Conservation (phyloP, 2,113 vertebrate genomes). For the Misgurnus anguillicaudatus region DNA sequence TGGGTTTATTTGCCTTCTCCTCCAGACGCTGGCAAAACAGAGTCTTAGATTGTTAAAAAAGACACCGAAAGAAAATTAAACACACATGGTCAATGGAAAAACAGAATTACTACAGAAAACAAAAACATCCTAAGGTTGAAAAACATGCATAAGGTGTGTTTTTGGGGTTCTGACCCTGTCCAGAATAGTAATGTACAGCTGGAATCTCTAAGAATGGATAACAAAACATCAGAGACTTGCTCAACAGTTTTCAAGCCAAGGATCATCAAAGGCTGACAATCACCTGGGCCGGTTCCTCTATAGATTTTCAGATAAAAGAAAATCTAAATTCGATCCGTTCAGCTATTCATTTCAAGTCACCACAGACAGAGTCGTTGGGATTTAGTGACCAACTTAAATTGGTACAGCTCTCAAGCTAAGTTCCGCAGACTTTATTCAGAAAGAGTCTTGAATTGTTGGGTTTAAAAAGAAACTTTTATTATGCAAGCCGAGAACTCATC, state of each 20-base stretch:
- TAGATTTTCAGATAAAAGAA: conserved; percentile 12
- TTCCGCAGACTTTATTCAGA: background rate
- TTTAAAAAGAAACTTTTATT: background rate
- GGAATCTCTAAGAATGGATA: conserved; percentile 12
- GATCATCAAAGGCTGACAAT: conserved; percentile 6
- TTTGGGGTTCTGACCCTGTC: conserved; percentile 12
- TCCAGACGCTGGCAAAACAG: conserved; percentile 19
- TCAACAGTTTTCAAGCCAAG: conserved; percentile 9
- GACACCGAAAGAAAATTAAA: conserved; percentile 20
- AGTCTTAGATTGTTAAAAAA: background rate
- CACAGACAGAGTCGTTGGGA: background rate
- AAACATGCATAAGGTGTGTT: conserved; percentile 21
- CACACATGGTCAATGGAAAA: conserved; percentile 34
- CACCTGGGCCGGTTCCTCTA: background rate
- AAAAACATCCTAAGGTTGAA: conserved; percentile 5
- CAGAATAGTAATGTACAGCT: conserved; percentile 10
- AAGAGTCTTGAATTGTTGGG: background rate
- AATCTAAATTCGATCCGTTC: background rate
- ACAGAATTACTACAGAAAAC: conserved; percentile 23
- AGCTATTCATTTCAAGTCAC: conserved; percentile 19
- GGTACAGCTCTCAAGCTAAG: background rate
- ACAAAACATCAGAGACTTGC: background rate
- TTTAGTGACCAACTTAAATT: background rate
- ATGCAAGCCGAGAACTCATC: conserved; percentile 2
- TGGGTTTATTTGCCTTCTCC: conserved; percentile 30